Evolutionary conservation across 1,140 invertebrate species (phyloP), one percentile per base, ranked within the genome.

Genomic region (Drosophila ficusphila): DNA sequence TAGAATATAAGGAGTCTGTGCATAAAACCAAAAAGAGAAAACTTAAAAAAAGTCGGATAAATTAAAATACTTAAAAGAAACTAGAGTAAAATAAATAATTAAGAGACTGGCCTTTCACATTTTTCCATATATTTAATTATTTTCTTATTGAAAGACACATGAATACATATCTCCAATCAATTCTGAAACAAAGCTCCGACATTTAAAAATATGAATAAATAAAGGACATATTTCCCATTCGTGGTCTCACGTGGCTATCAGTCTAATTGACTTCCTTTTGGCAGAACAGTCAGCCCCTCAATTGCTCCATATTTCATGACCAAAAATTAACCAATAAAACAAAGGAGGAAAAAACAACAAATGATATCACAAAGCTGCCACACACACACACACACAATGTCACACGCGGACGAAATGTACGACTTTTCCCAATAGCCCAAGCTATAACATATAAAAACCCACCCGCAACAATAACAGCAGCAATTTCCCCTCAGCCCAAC

Each of bases 271-370:
- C 48, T 68, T 68, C 44, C 62, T 53, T 23, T 44, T 27, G 31
- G 42, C 51, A 44, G n/a, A 27, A 11, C 65, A 57, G 42, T 41
- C 39, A 44, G 27, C 12, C 33, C 56, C 47, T 34, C 34, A 52
- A 68, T 61, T 46, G 68, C 46, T 52, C 68, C 69, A 73, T 73
- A 73, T 73, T 73, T 73, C 69, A 73, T 73, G 57, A 73, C 69
- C 69, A 73, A 73, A 71, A 73, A 73, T 73, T 72, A 73, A 72
- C 69, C 69, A 85, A 86, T 86, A 79, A 79, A 69, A 86, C 79
- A 79, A 72, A 56, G 47, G 58, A 46, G 53, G 29, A 52, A 48
- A 52, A 33, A 51, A 41, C 33, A 49, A 18, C 23, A 52, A 67
- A 57, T 54, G 49, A 39, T 81, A 76, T 48, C 73, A 64, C 52